Evolutionary conservation across 2,797 vertebrate genomes (phyloP), one percentile per base, ranked within the genome.

Genomic region (Syngnathus rostellatus): DNA sequence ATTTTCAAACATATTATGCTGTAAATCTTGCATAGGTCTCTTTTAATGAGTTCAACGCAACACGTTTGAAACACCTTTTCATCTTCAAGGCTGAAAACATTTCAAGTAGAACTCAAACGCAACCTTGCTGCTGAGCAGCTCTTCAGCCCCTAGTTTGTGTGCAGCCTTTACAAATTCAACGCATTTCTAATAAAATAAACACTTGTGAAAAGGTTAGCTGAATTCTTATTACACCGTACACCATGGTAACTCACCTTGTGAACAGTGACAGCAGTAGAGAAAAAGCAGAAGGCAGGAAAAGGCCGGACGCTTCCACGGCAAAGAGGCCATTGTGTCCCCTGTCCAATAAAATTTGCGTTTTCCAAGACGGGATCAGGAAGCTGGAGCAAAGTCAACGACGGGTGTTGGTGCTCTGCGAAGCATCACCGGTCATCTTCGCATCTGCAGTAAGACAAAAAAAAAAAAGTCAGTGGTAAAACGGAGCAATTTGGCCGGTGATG

Each of bases 221-320:
- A 64, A 80, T 79, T 67, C 51, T 63, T 69, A 73, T 81, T 68
- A 71, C 45, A 48, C 63, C 21, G 55, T 7, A 17, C 23, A 70
- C 66, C 71, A 77, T 68, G 77, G 79, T 69, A 68, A 77, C 88
- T 84, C 81, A 92, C 91, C 91, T 89, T 91, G 81, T 65, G 88
- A 86, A 72, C 68, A 87, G 64, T 86, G 85, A 62, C 84, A 64
- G 84, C 82, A 85, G 45, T 85, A 50, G 72, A 89, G 71, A 51
- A 88, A 73, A 54, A 91, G 75, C 76, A 90, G 57, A 62, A 91
- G 70, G 81, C 83, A 85, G 71, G 60, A 79, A 58, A 90, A 71
- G 65, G 82, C 68, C 41, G 83, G 79, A 83, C 86, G 75, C 81
- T 80, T 87, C 85, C 84, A 79, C 84, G 76, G 76, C 64, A 83